Evolutionary conservation across 2,888 invertebrate genomes (phyloP).

Genomic region (Eilema depressum): DNA sequence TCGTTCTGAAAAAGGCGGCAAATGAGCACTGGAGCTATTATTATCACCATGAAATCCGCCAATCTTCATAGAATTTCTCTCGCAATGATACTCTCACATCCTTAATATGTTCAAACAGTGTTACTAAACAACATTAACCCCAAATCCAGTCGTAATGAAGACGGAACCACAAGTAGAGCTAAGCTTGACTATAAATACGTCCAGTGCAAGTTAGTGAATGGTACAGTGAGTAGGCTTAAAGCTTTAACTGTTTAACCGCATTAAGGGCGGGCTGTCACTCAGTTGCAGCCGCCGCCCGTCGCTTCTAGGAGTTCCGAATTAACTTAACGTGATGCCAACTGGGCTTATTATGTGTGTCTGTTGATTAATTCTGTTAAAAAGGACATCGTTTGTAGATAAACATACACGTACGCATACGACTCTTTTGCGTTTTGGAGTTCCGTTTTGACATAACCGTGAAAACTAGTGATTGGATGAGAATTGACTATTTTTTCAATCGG

Average conservation of each 20-base stretch:
- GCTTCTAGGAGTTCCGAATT: conserved; percentile 26
- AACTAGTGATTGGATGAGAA: background rate
- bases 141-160: conserved; percentile 45
- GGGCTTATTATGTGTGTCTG: conserved; percentile 32
- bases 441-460: background rate
- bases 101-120: conserved; percentile 5
- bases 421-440: background rate
- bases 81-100: background rate
- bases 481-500: no score
- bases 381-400: background rate
- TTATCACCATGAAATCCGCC: background rate
- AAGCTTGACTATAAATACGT: conserved; percentile 41
- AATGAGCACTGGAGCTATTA: background rate
- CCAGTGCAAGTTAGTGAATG: conserved; percentile 40
- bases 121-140: conserved; percentile 28
- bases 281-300: conserved; percentile 29
- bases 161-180: conserved; percentile 47
- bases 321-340: conserved; percentile 46
- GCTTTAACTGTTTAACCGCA: conserved; percentile 53
- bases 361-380: conserved; percentile 9
- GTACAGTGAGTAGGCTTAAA: conserved; percentile 49
- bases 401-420: no score
- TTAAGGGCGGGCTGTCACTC: conserved; percentile 50
- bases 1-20: background rate
- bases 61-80: background rate